A percentile compares a stretch with the other conserved stretches of the same genome.
phyloP scores from a whole-genome alignment of 2,888 invertebrate species.

The Eumerus sabulonum region DNA sequence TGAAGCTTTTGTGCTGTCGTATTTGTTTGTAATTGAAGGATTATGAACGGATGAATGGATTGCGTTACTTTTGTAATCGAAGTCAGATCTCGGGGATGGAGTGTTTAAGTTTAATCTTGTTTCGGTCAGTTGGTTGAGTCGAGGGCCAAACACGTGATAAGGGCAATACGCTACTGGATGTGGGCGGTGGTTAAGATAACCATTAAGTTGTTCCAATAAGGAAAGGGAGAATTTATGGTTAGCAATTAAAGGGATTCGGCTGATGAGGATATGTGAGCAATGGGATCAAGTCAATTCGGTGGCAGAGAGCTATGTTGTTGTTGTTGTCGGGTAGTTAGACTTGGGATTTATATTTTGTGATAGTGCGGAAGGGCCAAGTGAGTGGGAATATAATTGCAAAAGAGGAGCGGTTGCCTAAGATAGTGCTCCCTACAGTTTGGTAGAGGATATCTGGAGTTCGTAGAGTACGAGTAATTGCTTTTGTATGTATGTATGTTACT shows the following conservation, averaged over 20 bases:
- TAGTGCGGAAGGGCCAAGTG: conserved; percentile 5
- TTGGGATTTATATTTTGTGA: conserved; percentile 39
- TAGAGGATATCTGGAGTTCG: too few relatives aligned
- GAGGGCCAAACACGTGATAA: conserved; percentile 38
- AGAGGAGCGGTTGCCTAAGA: too few relatives aligned
- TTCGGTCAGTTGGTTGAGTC: conserved; percentile 13
- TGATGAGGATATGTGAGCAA: conserved; percentile 5
- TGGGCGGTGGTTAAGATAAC: conserved; percentile 10
- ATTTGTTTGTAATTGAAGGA: conserved; percentile 15
- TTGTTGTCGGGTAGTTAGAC: neutral
- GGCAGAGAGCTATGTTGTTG: too few relatives aligned
- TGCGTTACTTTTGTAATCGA: neutral
- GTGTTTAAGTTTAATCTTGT: conserved; percentile 30
- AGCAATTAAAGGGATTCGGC: conserved; percentile 35
- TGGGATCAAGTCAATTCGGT: too few relatives aligned
- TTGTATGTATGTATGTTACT: too few relatives aligned
- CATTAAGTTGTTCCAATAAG: conserved; percentile 42
- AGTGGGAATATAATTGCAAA: too few relatives aligned
- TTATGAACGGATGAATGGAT: conserved; percentile 28
- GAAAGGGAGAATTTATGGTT: conserved; percentile 32
- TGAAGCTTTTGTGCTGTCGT: conserved; percentile 28
- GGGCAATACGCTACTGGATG: conserved; percentile 1
- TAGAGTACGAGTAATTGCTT: too few relatives aligned
- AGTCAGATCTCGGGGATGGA: neutral
- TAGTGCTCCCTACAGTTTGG: too few relatives aligned